A percentile compares a stretch with the other conserved stretches of the same genome.
These are phyloP conservation scores for Acropternis orthonyx DNA, from an alignment of 2,797 vertebrate species.

Conservation along the genomic window DNA sequence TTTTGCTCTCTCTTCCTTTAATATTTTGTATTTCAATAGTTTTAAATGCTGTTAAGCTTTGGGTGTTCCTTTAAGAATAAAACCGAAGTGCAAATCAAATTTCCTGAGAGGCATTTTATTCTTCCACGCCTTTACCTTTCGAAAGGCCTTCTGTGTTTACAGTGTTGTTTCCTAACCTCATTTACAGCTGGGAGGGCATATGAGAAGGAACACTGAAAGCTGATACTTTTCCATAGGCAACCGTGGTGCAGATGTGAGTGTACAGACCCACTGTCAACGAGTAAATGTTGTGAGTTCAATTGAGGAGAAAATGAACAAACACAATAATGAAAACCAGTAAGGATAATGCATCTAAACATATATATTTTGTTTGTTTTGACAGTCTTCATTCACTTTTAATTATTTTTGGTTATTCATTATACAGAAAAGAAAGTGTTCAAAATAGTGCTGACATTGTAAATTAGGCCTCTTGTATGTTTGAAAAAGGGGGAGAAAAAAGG, in stretches of 20 bases:
- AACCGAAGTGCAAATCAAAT: neutral
- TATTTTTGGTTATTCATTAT: neutral
- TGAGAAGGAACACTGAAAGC: constrained; percentile 19
- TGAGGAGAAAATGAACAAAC: constrained; percentile 24
- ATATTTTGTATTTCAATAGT: constrained; percentile 13
- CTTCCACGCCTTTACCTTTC: neutral
- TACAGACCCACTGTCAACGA: neutral
- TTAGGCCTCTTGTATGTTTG: neutral
- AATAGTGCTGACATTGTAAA: neutral
- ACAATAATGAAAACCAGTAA: neutral
- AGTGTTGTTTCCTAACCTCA: constrained; percentile 12
- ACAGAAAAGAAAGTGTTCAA: neutral
- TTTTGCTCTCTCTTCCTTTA: constrained; percentile 49
- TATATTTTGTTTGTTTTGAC: neutral
- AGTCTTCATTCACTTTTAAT: neutral
- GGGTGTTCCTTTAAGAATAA: neutral
- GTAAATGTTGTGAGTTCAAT: constrained; percentile 7
- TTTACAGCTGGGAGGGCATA: constrained; percentile 35
- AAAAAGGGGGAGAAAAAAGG: rapidly evolving
- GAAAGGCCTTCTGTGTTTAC: constrained; percentile 4
- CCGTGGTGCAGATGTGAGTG: neutral
- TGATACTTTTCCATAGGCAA: constrained; percentile 19
- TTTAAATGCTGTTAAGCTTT: constrained; percentile 38
- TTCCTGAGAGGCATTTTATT: neutral
- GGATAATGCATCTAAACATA: neutral